Base-by-base conservation (phyloP, 2,888 invertebrate species). In the Synergus laeviventris region DNA sequence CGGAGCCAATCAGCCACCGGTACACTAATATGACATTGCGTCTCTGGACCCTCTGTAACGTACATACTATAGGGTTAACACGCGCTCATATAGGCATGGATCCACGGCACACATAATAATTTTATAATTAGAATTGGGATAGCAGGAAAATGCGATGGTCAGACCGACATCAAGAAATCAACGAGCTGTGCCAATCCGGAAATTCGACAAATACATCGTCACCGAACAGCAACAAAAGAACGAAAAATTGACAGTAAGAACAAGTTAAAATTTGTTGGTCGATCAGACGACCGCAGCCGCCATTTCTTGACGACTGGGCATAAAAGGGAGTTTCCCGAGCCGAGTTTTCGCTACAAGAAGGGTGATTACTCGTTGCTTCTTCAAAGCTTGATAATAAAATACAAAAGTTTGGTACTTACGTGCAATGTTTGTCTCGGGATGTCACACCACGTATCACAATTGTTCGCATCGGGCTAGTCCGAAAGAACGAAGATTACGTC, bases 381-480 rank as follows among this genome's bases (percentile, higher is more conserved):
- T 39, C 21, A 24, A 7, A 2, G n/a, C 16, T 42, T 16, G 11
- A n/a, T 42, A n/a, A 59, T 4, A 39, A 39, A 59, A 36, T 21
- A 59, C 11, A 66, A 66, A n/a, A 49, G 16, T n/a, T 38, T 42
- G 12, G 49, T 81, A 81, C 81, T 81, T 76, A 79, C 81, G 79
- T 81, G 81, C 76, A 81, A 76, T 79, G 73, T 78, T 79, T 74
- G 74, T 64, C 78, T 76, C 77, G 78, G 74, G 78, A 78, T 74
- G 76, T 76, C 81, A 79, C 79, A 75, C 66, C 49, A 77, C 74
- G 77, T 75, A 74, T 75, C 78, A 42, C 76, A 81, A 79, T 77
- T 79, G 70, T 78, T 81, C 75, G 81, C 81, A 81, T 81, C 81
- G 81, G 76, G 76, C 61, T 78, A 78, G 31, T 81, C 79, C 81